Base-by-base conservation (phyloP, 2,888 invertebrate genomes). In the Corythucha ciliata region DNA sequence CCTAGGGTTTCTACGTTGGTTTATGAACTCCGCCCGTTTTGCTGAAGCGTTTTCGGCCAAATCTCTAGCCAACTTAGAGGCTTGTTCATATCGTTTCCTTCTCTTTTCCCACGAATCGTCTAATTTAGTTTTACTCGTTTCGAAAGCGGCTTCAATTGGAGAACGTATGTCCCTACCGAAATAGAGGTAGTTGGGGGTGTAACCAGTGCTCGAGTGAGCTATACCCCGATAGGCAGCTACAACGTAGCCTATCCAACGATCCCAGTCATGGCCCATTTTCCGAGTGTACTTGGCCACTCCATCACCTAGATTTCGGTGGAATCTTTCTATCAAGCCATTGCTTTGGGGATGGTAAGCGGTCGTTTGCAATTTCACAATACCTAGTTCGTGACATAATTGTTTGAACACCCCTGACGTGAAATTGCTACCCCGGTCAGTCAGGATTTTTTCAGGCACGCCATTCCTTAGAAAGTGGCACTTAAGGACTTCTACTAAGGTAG, bases 361-460 rank as follows among this genome's bases (percentile, higher is more conserved):
- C 63, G 59, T 48, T 37, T 37, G 5, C n/a, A 62, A 63, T 7
- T 56, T 44, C 2, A 16, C 18, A 2, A 56, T 53, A 8, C 50
- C 33, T 36, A 44, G 25, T 20, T 34, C 18, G 16, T 4, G 7
- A 33, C 45, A 45, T 14, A 45, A n/a, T 4, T 18, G n/a, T 16
- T 21, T 32, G 2, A 20, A n/a, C 8, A 16, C 4, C 14, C 14
- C 2, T 5, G 46, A 8, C 2, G 57, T 64, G 52, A 68, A 68
- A 45, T 68, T 62, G 8, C 62, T 59, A 2, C 66, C 69, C 61
- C 66, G 64, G 54, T 70, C 69, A 0, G 68, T 63, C 1, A 69
- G 47, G 25, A 68, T 59, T 4, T 48, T 47, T 56, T 64, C 62
- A 1, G 68, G 66, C 8, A 67, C 64, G 8, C 67, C 67, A 49